These are phyloP conservation scores for Drosophila carrolli DNA, from an alignment of 1,140 invertebrate species.

Conservation along the genomic window DNA sequence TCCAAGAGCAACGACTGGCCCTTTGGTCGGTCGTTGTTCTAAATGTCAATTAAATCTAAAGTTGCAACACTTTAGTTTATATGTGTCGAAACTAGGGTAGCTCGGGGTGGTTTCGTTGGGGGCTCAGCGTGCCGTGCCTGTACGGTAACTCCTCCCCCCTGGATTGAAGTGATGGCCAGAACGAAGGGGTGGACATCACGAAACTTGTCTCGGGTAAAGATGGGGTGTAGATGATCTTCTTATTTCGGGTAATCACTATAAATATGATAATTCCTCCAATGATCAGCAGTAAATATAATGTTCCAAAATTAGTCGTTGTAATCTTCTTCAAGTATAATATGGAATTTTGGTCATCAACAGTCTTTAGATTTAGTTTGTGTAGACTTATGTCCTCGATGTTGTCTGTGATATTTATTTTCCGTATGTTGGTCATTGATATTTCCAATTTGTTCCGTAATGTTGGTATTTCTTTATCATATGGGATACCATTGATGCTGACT, in stretches of 20 bases:
- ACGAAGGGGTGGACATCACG: too few species aligned
- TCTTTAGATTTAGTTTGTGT: neutral
- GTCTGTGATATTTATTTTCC: neutral
- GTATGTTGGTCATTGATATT: neutral
- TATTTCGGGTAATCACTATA: neutral
- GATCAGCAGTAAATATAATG: neutral
- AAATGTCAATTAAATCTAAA: too few species aligned
- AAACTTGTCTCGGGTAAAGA: neutral
- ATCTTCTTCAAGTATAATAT: neutral
- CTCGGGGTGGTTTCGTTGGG: too few species aligned
- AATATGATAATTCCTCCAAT: neutral
- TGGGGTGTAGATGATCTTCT: neutral
- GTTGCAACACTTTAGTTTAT: too few species aligned
- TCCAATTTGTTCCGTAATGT: neutral
- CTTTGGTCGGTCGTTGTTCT: too few species aligned
- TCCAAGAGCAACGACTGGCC: too few species aligned
- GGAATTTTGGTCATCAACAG: neutral
- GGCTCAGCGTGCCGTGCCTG: too few species aligned
- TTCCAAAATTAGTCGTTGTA: slow-evolving; percentile 1
- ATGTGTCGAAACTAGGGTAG: too few species aligned
- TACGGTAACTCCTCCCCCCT: neutral
- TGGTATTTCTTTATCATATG: neutral
- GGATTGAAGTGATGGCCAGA: slow-evolving; percentile 1
- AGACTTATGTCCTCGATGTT: neutral
- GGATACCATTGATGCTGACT: neutral